These are phyloP conservation scores for Aphrophora alni DNA, from an alignment of 2,888 invertebrate species.

Conservation along the genomic window DNA sequence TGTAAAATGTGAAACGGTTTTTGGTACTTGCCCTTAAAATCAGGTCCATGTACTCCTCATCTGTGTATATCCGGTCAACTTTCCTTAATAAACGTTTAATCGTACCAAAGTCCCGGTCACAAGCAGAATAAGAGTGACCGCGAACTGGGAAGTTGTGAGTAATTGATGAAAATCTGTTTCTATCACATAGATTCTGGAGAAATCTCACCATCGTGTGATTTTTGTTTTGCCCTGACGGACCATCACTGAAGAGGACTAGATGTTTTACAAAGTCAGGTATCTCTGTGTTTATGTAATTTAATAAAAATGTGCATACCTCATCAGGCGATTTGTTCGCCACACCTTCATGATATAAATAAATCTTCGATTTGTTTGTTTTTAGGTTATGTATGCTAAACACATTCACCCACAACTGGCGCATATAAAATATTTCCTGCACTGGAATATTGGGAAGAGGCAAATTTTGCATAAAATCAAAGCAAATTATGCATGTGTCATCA, in stretches of 20 bases:
- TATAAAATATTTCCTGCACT: background rate
- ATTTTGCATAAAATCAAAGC: constrained; percentile 11
- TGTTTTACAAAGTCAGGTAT: no score
- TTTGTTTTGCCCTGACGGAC: background rate
- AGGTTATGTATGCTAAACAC: background rate
- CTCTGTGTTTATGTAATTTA: background rate
- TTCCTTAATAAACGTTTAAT: background rate
- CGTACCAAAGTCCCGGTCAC: background rate
- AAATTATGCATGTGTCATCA: background rate
- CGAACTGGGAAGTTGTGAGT: background rate
- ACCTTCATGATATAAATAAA: constrained; percentile 18
- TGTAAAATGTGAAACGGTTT: background rate
- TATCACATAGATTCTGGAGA: background rate
- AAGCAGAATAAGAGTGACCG: background rate
- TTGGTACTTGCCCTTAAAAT: background rate
- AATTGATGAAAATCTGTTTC: background rate
- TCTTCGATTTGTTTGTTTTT: background rate
- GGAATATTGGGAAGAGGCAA: background rate
- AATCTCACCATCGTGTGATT: background rate
- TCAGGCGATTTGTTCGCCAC: background rate
- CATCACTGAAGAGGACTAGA: background rate
- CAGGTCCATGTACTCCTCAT: background rate
- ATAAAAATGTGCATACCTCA: background rate
- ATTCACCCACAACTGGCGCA: background rate
- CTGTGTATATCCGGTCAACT: background rate